Conservation (phyloP, 2,888 invertebrate genomes). For the Drosophila setosimentum region DNA sequence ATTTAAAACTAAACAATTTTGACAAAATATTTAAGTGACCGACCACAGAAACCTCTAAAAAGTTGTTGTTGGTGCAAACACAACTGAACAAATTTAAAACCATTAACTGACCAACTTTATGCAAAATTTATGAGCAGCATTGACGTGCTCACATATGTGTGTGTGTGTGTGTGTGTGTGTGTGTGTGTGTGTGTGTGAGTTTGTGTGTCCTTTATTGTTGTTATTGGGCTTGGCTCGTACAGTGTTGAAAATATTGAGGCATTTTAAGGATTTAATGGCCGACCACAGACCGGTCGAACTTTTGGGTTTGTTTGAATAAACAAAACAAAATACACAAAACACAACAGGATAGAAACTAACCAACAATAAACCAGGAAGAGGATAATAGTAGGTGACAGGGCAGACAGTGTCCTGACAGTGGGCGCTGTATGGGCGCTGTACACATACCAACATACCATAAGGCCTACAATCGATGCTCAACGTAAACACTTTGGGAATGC, state of each 20-base stretch:
- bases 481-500: constrained; percentile 27
- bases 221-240: constrained; percentile 38
- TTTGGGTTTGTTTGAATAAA: constrained; percentile 69
- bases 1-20: constrained; percentile 44
- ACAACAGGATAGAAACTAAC: constrained; percentile 42
- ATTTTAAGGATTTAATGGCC: constrained; percentile 72
- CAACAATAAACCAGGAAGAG: constrained; percentile 58
- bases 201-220: constrained; percentile 33
- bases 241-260: constrained; percentile 64
- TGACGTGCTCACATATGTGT: constrained; percentile 31
- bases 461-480: constrained; percentile 44
- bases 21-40: constrained; percentile 38
- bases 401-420: constrained; percentile 1
- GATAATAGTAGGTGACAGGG: background rate
- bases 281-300: constrained; percentile 58
- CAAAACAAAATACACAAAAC: constrained; percentile 50
- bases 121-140: constrained; percentile 62
- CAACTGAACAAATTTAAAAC: constrained; percentile 68
- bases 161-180: constrained; percentile 12
- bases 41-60: constrained; percentile 44
- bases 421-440: constrained; percentile 28
- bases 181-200: constrained; percentile 8
- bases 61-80: constrained; percentile 18
- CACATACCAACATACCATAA: constrained; percentile 40
- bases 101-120: constrained; percentile 70